These are phyloP conservation scores for Leuciscus waleckii DNA, from an alignment of 2,797 vertebrate genomes.

Conservation along the genomic window DNA sequence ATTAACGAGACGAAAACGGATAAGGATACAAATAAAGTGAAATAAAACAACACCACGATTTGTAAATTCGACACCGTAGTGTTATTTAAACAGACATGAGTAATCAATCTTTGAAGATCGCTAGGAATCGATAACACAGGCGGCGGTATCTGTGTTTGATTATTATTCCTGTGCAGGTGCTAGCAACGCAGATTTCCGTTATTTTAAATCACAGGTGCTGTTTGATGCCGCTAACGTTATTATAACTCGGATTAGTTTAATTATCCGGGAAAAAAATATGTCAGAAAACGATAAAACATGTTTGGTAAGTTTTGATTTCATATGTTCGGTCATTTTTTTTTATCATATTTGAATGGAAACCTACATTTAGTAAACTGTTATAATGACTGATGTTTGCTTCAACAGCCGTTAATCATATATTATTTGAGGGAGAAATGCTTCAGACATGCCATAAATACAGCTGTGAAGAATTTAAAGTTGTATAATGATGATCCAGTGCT, in stretches of 20 bases:
- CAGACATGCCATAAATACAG: conserved; percentile 65
- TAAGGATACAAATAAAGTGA: not conserved
- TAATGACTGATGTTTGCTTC: conserved; percentile 5
- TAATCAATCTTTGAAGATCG: not conserved
- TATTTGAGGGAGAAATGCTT: conserved; percentile 69
- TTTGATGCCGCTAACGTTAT: not conserved
- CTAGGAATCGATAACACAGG: not conserved
- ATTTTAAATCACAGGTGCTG: not conserved
- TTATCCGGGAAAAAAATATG: conserved; percentile 25
- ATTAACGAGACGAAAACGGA: not conserved
- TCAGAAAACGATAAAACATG: conserved; percentile 56
- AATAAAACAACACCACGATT: not conserved
- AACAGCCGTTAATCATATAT: conserved; percentile 62
- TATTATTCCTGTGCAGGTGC: conserved; percentile 19
- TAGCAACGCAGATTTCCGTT: not conserved
- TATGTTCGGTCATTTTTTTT: not conserved
- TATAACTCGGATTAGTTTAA: not conserved
- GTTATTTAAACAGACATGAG: not conserved
- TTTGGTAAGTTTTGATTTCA: conserved; percentile 52
- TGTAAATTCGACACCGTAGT: not conserved
- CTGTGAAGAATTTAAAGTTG: conserved; percentile 59
- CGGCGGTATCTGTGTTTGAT: not conserved
- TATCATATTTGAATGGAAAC: not conserved
- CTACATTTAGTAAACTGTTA: no score
- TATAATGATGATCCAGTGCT: conserved; percentile 62